Evolutionary conservation across 2,797 vertebrate genomes (phyloP), one percentile per base, ranked within the genome.

Genomic region (Helicolenus hilgendorfi): DNA sequence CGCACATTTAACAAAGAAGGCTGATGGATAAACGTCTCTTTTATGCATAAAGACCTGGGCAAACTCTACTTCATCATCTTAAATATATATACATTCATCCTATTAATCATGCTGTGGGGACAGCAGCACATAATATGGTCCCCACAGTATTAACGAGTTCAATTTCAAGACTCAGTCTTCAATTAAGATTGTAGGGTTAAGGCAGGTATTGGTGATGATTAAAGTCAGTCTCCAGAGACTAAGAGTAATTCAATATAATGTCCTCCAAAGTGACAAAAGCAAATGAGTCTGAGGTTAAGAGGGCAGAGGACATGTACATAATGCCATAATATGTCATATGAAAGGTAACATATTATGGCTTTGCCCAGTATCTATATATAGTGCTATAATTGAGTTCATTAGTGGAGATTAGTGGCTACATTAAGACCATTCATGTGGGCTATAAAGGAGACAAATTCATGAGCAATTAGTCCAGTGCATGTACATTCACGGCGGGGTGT

Each of bases 61-160:
- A 49, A 4, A 49, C 7, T 13, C 18, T 9, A 13, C 27, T 35
- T 1, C 14, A 6, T 35, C 27, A 55, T 22, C 20, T 55, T 55
- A 22, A 0, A 55, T 55, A 0, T 55, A 55, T 20, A 36, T 0
- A 9, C 31, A 62, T 55, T 0, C 4, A 27, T 49, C n/a, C 1
- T 4, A 14, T 8, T 64, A 2, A 35, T 9, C 22, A 31, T 29
- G 26, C 1, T 18, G 1, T 35, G 31, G 22, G 64, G 31, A 38
- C 10, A 20, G 33, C 31, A 3, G 11, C 58, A 13, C 13, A 13
- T 31, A 20, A 33, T 7, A 24, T 27, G 33, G 7, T 45, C 35
- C 9, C 13, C 10, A 79, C 2, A 22, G 5, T 24, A 13, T 55
- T 3, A 55, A 13, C 27, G 22, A 31, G 14, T 29, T 49, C 0